Conservation (phyloP, 1,140 invertebrate species). For the Pseudomyrmex concolor region DNA sequence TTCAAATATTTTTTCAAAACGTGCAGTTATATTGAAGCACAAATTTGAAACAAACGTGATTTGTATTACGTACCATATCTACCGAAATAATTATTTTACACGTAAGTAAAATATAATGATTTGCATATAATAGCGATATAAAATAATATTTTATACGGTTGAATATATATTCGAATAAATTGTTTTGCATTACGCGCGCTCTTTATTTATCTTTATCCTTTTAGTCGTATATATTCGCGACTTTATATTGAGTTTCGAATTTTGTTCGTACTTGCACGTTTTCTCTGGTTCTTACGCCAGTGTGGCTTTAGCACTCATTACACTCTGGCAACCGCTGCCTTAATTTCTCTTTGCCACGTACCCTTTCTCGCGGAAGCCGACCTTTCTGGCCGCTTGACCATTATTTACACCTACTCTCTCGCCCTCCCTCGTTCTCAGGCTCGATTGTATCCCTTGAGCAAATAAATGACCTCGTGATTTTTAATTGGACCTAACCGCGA, state of each 20-base stretch:
- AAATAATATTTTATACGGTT: neutral
- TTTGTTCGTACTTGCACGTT: slow-evolving; percentile 20
- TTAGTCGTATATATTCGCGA: slow-evolving; percentile 4
- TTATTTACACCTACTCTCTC: slow-evolving; percentile 71
- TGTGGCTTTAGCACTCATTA: slow-evolving; percentile 68
- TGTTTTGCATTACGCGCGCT: neutral
- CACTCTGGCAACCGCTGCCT: slow-evolving; percentile 63
- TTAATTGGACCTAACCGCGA: slow-evolving; percentile 69
- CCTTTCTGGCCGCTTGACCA: slow-evolving; percentile 74
- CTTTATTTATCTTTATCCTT: neutral
- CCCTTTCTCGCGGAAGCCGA: slow-evolving; percentile 65
- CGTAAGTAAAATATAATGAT: too few relatives aligned
- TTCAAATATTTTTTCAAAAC: too few relatives aligned
- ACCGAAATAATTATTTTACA: too few relatives aligned
- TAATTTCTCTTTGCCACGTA: slow-evolving; percentile 69
- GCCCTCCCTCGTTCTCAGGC: slow-evolving; percentile 42
- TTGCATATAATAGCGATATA: neutral
- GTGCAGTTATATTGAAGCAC: too few relatives aligned
- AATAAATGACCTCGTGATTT: slow-evolving; percentile 75
- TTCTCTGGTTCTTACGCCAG: slow-evolving; percentile 34
- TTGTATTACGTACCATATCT: too few relatives aligned
- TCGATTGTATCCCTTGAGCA: slow-evolving; percentile 65
- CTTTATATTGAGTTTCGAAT: slow-evolving; percentile 34
- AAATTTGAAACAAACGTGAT: too few relatives aligned
- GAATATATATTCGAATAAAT: neutral